A percentile compares a stretch with the other conserved stretches of the same genome.
These are phyloP conservation scores for Balaeniceps rex DNA, from an alignment of 2,113 vertebrate genomes.

Conservation along the genomic window DNA sequence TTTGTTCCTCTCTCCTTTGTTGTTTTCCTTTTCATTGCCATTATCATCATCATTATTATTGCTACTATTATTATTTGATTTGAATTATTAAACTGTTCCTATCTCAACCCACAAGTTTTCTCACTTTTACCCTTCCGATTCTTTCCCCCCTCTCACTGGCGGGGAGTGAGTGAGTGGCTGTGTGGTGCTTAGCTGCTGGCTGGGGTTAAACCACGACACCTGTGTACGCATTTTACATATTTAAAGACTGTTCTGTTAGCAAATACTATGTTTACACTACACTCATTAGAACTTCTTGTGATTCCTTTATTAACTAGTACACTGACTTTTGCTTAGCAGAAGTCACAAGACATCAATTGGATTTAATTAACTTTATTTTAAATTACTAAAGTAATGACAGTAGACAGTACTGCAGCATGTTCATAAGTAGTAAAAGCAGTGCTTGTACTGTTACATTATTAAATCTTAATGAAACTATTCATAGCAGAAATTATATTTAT, in stretches of 20 bases:
- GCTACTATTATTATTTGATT: too few species aligned
- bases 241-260: slow-evolving; percentile 41
- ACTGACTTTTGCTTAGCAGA: slow-evolving; percentile 30
- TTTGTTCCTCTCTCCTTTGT: too few species aligned
- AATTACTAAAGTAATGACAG: slow-evolving; percentile 50
- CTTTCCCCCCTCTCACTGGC: too few species aligned
- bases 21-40: too few species aligned
- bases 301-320: slow-evolving; percentile 46
- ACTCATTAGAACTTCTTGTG: slow-evolving; percentile 56
- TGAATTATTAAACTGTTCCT: too few species aligned
- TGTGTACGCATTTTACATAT: slow-evolving; percentile 4
- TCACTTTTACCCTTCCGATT: too few species aligned
- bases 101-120: too few species aligned
- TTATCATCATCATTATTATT: too few species aligned
- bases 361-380: slow-evolving; percentile 70
- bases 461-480: slow-evolving; percentile 65
- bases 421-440: slow-evolving; percentile 40
- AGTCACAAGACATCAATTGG: slow-evolving; percentile 58
- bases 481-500: slow-evolving; percentile 31
- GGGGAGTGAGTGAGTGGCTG: too few species aligned
- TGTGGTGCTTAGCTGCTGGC: too few species aligned
- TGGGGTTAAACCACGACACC: too few species aligned
- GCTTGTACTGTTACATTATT: slow-evolving; percentile 45
- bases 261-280: slow-evolving; percentile 37
- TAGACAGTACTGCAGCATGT: background rate